These are phyloP conservation scores for Pogonocichla stellata DNA, from an alignment of 2,113 vertebrate genomes.

Conservation along the genomic window DNA sequence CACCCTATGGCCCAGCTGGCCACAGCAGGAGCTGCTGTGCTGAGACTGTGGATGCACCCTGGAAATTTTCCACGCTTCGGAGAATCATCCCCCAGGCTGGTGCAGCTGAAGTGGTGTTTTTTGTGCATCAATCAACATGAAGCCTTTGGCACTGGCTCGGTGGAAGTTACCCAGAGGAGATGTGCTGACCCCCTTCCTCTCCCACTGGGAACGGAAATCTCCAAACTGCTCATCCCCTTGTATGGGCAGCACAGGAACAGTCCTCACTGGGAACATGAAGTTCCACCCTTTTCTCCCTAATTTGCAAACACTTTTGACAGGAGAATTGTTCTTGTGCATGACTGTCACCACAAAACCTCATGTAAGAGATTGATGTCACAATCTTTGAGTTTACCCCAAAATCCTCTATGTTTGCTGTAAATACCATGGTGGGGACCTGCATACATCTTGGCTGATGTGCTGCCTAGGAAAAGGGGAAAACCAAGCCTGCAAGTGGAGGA, in stretches of 20 bases:
- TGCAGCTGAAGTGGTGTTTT: neutral
- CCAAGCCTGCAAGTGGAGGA: neutral
- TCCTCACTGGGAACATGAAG: neutral
- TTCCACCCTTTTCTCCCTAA: neutral
- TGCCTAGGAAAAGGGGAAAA: slow-evolving; percentile 22
- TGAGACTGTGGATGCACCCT: neutral
- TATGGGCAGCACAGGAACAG: fast-evolving
- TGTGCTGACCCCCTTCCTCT: neutral
- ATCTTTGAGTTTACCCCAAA: neutral
- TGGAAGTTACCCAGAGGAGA: neutral
- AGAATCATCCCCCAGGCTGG: neutral
- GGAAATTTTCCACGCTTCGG: neutral
- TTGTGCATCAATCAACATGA: neutral
- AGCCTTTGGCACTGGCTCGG: neutral
- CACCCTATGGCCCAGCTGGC: fast-evolving
- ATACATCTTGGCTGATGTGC: neutral
- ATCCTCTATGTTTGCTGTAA: neutral
- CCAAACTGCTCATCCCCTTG: neutral
- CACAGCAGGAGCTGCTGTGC: fast-evolving
- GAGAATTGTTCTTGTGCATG: fast-evolving
- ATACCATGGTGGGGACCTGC: neutral
- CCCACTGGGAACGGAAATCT: neutral
- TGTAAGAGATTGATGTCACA: neutral
- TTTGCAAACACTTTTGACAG: neutral
- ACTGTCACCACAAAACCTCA: neutral